Percentiles rank a stretch among this genome's conserved stretches.
phyloP scores from a whole-genome alignment of 2,113 vertebrate species.

The Colossoma macropomum region DNA sequence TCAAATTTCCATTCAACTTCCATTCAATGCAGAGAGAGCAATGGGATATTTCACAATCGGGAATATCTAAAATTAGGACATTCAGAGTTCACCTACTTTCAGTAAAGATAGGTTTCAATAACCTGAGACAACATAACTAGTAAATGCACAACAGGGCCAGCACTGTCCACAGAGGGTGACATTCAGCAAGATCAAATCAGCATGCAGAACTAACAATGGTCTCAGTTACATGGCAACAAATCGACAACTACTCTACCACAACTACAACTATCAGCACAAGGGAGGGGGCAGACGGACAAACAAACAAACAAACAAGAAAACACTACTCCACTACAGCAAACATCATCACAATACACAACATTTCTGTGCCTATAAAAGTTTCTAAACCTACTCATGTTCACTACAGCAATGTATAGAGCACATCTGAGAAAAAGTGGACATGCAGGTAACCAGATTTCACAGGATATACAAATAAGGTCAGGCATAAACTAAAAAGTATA shows the following conservation, averaged over 20 bases:
- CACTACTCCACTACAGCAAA: background rate
- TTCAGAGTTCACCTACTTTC: background rate
- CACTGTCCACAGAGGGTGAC: constrained; percentile 5
- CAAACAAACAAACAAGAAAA: background rate
- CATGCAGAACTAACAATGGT: background rate
- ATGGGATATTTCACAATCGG: background rate
- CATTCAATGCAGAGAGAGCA: background rate
- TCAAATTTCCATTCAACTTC: background rate
- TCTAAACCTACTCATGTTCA: background rate
- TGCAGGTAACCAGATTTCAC: constrained; percentile 22
- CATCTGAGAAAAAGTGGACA: background rate
- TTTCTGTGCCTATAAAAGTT: background rate
- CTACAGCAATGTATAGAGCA: background rate
- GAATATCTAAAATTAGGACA: background rate
- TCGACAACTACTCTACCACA: constrained; percentile 1
- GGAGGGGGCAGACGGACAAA: too few species aligned
- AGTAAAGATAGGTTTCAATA: background rate
- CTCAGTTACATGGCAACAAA: background rate
- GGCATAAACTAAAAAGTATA: constrained; percentile 3
- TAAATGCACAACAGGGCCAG: background rate
- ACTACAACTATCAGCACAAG: background rate
- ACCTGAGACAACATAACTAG: background rate
- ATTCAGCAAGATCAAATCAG: constrained; percentile 18
- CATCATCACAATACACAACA: constrained; percentile 7
- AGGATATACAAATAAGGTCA: constrained; percentile 22